Conservation (phyloP, 2,797 vertebrate genomes). For the Saxicola maurus region DNA sequence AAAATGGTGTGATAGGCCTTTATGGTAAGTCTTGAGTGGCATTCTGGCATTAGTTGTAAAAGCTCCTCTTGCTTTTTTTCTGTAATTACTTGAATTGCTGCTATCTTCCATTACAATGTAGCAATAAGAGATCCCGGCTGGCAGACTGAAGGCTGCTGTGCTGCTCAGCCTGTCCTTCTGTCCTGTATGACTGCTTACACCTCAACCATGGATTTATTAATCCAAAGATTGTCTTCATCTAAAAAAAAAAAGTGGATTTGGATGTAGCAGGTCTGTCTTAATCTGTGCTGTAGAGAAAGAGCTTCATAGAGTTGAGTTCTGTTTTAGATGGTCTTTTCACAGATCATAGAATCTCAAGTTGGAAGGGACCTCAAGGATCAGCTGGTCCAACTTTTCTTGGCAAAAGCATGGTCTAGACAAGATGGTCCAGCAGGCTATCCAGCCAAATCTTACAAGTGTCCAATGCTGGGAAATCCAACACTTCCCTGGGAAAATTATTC, state of each 20-base stretch:
- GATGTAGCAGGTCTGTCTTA: background rate
- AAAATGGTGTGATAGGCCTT: background rate
- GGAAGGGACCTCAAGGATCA: background rate
- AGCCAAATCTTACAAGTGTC: background rate
- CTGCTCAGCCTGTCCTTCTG: background rate
- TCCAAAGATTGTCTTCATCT: constrained; percentile 1
- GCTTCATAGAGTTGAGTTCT: background rate
- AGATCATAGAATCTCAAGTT: background rate
- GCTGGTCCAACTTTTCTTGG: background rate
- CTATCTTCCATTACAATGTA: background rate
- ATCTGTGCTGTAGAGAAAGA: background rate
- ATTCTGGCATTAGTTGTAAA: background rate
- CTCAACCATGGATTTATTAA: background rate
- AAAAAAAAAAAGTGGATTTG: background rate
- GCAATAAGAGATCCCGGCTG: constrained; percentile 21
- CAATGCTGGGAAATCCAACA: background rate
- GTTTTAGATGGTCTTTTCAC: background rate
- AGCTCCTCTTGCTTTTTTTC: background rate
- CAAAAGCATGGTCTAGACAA: background rate
- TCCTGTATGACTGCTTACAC: background rate
- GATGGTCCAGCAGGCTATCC: background rate
- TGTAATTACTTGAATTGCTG: background rate
- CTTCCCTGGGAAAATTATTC: background rate
- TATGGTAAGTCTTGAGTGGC: background rate
- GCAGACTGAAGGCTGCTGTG: background rate